These are phyloP conservation scores for Pelecanoides urinatrix DNA, from an alignment of 2,113 vertebrate genomes.

Conservation along the genomic window DNA sequence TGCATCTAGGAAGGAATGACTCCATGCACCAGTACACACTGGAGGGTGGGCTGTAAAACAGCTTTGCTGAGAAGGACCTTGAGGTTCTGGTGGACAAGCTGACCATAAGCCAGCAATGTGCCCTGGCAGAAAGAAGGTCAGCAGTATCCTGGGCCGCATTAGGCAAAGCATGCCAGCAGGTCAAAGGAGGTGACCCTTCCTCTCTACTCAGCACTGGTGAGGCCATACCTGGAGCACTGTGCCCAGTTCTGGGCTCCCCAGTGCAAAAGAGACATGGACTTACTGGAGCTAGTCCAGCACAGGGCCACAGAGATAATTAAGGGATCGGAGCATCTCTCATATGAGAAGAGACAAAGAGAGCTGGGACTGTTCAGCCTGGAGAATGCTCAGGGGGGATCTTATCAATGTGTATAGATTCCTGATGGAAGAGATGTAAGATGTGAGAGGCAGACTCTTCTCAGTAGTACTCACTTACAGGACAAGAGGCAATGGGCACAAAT, in stretches of 20 bases:
- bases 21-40: neutral
- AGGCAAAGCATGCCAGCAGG: neutral
- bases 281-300: neutral
- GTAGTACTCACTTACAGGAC: neutral
- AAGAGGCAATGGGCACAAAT: neutral
- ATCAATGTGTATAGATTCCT: neutral
- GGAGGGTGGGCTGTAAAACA: neutral
- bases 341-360: neutral
- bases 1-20: neutral
- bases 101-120: neutral
- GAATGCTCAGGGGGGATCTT: neutral
- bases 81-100: neutral
- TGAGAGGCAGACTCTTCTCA: neutral
- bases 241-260: neutral
- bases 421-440: neutral
- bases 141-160: neutral
- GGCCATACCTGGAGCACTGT: neutral
- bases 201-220: neutral
- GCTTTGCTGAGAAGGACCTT: neutral
- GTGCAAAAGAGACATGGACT: neutral
- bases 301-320: neutral
- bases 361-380: neutral
- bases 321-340: neutral
- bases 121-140: neutral
- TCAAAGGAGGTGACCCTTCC: neutral